These are phyloP conservation scores for Mellilla xanthometata DNA, from an alignment of 2,888 invertebrate genomes.

Conservation along the genomic window DNA sequence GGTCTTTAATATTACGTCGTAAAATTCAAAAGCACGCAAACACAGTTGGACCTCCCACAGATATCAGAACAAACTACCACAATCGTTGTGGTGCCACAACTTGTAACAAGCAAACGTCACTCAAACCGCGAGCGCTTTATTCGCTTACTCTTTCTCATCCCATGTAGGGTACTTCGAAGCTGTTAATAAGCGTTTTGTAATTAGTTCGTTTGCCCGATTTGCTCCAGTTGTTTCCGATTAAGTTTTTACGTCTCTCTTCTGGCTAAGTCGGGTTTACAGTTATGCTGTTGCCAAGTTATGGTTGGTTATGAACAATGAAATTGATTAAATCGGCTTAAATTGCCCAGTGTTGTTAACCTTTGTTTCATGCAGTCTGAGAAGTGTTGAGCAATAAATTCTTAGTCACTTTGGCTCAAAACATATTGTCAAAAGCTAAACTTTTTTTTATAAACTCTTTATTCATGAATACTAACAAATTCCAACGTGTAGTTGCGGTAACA, in stretches of 20 bases:
- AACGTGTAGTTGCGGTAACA: too few relatives aligned
- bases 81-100: too few relatives aligned
- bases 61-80: too few relatives aligned
- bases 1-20: too few relatives aligned
- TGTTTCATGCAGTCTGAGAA: background rate
- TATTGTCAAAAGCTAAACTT: too few relatives aligned
- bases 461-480: too few relatives aligned
- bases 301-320: slow-evolving; percentile 56
- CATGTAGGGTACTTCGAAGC: slow-evolving; percentile 66
- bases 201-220: slow-evolving; percentile 72
- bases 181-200: slow-evolving; percentile 66
- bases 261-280: slow-evolving; percentile 71
- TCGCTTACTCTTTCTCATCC: slow-evolving; percentile 53
- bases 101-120: too few relatives aligned
- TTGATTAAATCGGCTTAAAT: slow-evolving; percentile 49
- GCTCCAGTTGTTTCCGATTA: slow-evolving; percentile 80
- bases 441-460: too few relatives aligned
- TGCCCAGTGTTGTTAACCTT: slow-evolving; percentile 34
- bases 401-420: too few relatives aligned
- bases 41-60: too few relatives aligned
- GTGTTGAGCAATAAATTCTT: background rate
- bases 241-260: slow-evolving; percentile 64
- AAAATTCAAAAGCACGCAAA: too few relatives aligned
- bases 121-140: background rate
- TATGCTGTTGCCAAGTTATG: slow-evolving; percentile 66